A percentile compares a stretch with the other conserved stretches of the same genome.
Conservation (phyloP, 2,113 vertebrate genomes). For the Percopsis transmontana region DNA sequence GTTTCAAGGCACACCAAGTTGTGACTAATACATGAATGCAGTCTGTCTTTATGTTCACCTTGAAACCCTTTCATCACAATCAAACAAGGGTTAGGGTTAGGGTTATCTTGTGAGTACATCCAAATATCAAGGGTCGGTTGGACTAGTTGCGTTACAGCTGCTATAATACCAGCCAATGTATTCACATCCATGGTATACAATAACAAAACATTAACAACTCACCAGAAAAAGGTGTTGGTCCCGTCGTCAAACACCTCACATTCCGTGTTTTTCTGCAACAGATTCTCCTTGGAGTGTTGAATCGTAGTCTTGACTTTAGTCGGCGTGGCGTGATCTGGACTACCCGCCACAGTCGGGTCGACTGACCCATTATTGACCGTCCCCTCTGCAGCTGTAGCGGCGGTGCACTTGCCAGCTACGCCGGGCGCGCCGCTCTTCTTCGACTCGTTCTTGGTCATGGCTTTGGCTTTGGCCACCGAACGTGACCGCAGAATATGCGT, state of each 20-base stretch:
- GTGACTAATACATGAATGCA: neutral
- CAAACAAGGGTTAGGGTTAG: too few relatives aligned
- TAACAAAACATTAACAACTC: slow-evolving; percentile 56
- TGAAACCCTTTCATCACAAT: slow-evolving; percentile 20
- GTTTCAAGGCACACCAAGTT: too few relatives aligned
- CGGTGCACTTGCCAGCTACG: slow-evolving; percentile 40
- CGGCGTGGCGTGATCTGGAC: slow-evolving; percentile 27
- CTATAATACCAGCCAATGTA: neutral
- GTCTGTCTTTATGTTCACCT: slow-evolving; percentile 59
- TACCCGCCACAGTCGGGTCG: slow-evolving; percentile 31
- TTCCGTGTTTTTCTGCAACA: slow-evolving; percentile 81
- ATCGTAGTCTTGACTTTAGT: slow-evolving; percentile 58
- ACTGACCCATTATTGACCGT: slow-evolving; percentile 55
- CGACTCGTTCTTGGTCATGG: slow-evolving; percentile 74
- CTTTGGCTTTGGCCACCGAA: slow-evolving; percentile 3
- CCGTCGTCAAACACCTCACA: slow-evolving; percentile 94
- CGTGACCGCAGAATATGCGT: slow-evolving; percentile 6
- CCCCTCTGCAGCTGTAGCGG: slow-evolving; percentile 44
- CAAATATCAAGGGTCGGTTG: neutral
- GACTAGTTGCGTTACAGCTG: neutral
- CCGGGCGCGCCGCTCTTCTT: slow-evolving; percentile 55
- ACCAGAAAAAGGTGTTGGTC: slow-evolving; percentile 99
- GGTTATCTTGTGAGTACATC: neutral
- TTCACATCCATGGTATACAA: slow-evolving; percentile 4
- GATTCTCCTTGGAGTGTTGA: slow-evolving; percentile 66